phyloP scores from a whole-genome alignment of 2,888 invertebrate genomes.

The Sinopyrophorus schimmeli region DNA sequence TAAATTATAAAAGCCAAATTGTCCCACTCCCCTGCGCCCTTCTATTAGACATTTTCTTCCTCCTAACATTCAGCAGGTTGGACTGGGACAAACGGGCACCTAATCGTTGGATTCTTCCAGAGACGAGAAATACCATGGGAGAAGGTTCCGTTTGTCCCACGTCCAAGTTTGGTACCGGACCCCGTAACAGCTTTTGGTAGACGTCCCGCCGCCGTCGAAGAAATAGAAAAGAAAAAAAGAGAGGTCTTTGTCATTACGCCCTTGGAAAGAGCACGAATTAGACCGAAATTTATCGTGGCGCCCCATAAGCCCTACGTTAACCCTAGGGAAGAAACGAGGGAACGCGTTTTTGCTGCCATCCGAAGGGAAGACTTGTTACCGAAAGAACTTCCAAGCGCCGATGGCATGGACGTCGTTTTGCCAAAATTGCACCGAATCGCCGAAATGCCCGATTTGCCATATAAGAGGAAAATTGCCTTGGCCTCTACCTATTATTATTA shows the following conservation, averaged over 20 bases:
- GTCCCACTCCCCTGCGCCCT: constrained; percentile 46
- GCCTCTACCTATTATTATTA: constrained; percentile 47
- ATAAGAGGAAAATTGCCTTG: constrained; percentile 58
- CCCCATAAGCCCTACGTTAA: constrained; percentile 71
- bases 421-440: constrained; percentile 63
- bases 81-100: constrained; percentile 49
- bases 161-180: constrained; percentile 82
- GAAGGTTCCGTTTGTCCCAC: constrained; percentile 84
- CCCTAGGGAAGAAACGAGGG: constrained; percentile 67
- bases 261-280: constrained; percentile 65
- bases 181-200: constrained; percentile 84
- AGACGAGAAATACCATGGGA: constrained; percentile 83
- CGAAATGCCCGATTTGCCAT: constrained; percentile 54
- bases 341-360: constrained; percentile 64
- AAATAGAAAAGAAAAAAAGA: constrained; percentile 42
- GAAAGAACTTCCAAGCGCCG: constrained; percentile 44
- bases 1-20: constrained; percentile 3
- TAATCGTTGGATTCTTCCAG: constrained; percentile 61
- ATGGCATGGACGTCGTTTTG: constrained; percentile 67
- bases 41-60: too few relatives aligned
- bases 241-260: constrained; percentile 58
- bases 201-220: constrained; percentile 47
- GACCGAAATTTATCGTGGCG: constrained; percentile 61
- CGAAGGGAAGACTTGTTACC: constrained; percentile 61
- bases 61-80: constrained; percentile 27